A percentile compares a stretch with the other conserved stretches of the same genome.
phyloP scores from a whole-genome alignment of 1,140 invertebrate species.

The Drosophila baimaii region DNA sequence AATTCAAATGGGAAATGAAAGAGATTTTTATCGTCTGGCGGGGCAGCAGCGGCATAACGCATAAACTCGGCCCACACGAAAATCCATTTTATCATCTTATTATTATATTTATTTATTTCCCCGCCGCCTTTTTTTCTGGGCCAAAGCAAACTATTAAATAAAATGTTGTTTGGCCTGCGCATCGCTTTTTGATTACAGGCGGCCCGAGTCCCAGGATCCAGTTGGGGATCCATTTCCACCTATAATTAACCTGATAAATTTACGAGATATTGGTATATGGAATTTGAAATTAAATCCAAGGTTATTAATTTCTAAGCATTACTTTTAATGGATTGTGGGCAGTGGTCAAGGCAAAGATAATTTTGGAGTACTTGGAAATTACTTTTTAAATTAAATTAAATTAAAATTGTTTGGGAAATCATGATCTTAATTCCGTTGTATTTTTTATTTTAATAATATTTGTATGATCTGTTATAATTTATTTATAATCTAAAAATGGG shows the following conservation, averaged over 20 bases:
- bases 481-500: too few species aligned
- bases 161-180: constrained; percentile 40
- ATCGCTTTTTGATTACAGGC: constrained; percentile 26
- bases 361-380: too few species aligned
- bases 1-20: constrained; percentile 81
- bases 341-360: too few species aligned
- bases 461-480: too few species aligned
- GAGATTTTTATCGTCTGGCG: constrained; percentile 68
- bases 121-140: not conserved
- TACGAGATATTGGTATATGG: not conserved
- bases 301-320: not conserved
- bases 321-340: not conserved
- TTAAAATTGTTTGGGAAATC: too few species aligned
- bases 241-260: constrained; percentile 3
- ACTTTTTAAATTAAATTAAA: too few species aligned
- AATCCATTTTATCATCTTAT: constrained; percentile 77
- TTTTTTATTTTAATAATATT: too few species aligned
- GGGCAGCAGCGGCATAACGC: constrained; percentile 23
- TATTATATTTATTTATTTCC: constrained; percentile 69
- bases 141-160: constrained; percentile 46
- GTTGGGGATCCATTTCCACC: not conserved
- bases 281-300: not conserved
- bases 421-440: too few species aligned
- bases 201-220: not conserved
- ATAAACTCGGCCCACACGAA: constrained; percentile 68